Percentiles rank a stretch among this genome's conserved stretches.
These are phyloP conservation scores for Colossoma macropomum DNA, from an alignment of 2,113 vertebrate genomes.

Conservation along the genomic window DNA sequence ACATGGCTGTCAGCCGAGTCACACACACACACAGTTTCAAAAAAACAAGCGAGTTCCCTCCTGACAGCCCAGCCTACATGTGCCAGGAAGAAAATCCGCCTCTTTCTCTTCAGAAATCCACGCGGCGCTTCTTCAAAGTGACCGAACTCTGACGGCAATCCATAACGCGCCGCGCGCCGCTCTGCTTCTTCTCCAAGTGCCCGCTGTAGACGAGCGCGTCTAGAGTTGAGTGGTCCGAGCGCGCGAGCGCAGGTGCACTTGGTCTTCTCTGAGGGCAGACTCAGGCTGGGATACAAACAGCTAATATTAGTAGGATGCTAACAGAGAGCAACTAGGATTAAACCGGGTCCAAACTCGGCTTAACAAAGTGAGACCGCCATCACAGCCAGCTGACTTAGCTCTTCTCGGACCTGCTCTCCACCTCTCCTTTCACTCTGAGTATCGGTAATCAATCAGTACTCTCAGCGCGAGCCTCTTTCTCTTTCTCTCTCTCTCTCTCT, in stretches of 20 bases:
- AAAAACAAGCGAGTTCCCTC: background rate
- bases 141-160: slow-evolving; percentile 52
- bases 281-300: background rate
- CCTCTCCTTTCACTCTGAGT: slow-evolving; percentile 51
- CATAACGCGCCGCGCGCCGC: slow-evolving; percentile 61
- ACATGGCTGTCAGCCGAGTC: slow-evolving; percentile 62
- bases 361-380: background rate
- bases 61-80: background rate
- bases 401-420: slow-evolving; percentile 16
- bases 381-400: background rate
- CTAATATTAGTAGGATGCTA: no score
- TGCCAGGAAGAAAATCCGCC: background rate
- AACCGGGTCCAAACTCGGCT: slow-evolving; percentile 29
- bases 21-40: background rate
- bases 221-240: background rate
- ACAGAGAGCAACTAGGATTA: background rate
- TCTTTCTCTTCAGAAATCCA: slow-evolving; percentile 44
- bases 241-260: slow-evolving; percentile 22
- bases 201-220: background rate
- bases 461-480: slow-evolving; percentile 61
- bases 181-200: background rate
- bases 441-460: slow-evolving; percentile 62
- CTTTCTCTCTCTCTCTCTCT: slow-evolving; percentile 21
- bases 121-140: slow-evolving; percentile 43
- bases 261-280: background rate